Percentiles rank a stretch among this genome's conserved stretches.
Evolutionary conservation across 2,888 invertebrate species (phyloP).

Genomic region (Phrixothrix hirtus): DNA sequence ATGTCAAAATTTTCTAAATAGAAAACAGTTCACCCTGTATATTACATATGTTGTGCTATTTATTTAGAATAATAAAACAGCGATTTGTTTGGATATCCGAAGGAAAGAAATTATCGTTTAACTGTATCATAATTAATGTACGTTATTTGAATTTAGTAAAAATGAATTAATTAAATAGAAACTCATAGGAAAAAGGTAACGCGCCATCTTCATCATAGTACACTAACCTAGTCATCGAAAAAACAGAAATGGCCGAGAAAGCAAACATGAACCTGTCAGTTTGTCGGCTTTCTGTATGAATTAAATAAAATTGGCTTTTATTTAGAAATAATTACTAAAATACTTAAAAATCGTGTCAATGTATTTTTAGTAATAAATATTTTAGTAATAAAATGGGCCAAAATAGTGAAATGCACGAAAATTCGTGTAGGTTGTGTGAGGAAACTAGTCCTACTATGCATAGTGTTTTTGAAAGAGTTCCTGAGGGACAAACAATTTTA

Average conservation of each 20-base stretch:
- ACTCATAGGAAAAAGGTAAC: not conserved
- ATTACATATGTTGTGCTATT: no score
- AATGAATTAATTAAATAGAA: no score
- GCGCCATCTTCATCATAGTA: constrained; percentile 7
- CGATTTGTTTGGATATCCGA: no score
- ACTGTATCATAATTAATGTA: no score
- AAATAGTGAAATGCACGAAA: constrained; percentile 34
- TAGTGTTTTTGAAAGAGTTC: constrained; percentile 53
- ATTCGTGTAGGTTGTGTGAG: constrained; percentile 53
- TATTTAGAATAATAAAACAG: no score
- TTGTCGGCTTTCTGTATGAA: constrained; percentile 46
- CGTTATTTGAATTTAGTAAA: no score
- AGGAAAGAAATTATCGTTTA: no score
- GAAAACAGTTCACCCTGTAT: no score
- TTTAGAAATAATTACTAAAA: constrained; percentile 5
- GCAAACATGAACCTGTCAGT: constrained; percentile 36
- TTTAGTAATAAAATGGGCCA: constrained; percentile 19
- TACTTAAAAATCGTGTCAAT: constrained; percentile 11
- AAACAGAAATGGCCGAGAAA: constrained; percentile 45
- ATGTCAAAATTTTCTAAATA: no score
- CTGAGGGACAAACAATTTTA: constrained; percentile 51
- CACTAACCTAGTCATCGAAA: not conserved
- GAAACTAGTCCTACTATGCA: constrained; percentile 44
- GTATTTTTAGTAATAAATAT: constrained; percentile 7
- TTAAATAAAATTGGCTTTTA: constrained; percentile 9